These are phyloP conservation scores for Chloromyia formosa DNA, from an alignment of 2,888 invertebrate genomes.

Conservation along the genomic window DNA sequence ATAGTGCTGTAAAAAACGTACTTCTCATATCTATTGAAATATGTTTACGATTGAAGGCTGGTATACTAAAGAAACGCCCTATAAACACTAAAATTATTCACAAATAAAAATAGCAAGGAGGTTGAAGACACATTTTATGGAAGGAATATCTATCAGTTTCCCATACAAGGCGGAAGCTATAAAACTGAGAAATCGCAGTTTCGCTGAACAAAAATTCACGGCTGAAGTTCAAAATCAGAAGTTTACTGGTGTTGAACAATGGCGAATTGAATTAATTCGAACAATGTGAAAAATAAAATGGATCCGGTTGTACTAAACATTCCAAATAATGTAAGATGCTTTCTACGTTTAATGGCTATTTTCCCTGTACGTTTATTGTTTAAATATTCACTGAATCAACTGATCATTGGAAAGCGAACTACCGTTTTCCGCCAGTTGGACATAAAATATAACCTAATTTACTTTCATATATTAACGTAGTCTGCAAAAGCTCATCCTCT, in stretches of 20 bases:
- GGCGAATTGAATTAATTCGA: not conserved
- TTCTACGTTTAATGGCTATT: no score
- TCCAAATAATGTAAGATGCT: no score
- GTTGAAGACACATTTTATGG: slow-evolving; percentile 43
- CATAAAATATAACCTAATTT: no score
- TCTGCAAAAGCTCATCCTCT: no score
- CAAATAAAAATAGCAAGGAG: slow-evolving; percentile 33
- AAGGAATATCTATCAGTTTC: slow-evolving; percentile 45
- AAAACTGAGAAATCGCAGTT: slow-evolving; percentile 30
- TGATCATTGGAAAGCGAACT: no score
- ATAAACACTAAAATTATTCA: slow-evolving; percentile 43
- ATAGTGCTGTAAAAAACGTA: slow-evolving; percentile 36
- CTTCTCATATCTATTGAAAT: slow-evolving; percentile 44
- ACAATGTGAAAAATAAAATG: slow-evolving; percentile 19
- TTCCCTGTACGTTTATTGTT: no score
- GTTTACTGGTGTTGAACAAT: slow-evolving; percentile 14
- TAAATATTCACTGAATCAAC: no score
- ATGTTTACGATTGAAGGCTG: slow-evolving; percentile 46
- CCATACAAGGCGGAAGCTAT: slow-evolving; percentile 48
- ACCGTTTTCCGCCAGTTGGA: no score
- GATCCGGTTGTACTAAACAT: not conserved
- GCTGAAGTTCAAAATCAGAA: not conserved
- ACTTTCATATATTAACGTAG: no score
- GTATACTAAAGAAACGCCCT: slow-evolving; percentile 33
- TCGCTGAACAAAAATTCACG: slow-evolving; percentile 18